phyloP scores from a whole-genome alignment of 2,797 vertebrate genomes.

The Lateolabrax maculatus region DNA sequence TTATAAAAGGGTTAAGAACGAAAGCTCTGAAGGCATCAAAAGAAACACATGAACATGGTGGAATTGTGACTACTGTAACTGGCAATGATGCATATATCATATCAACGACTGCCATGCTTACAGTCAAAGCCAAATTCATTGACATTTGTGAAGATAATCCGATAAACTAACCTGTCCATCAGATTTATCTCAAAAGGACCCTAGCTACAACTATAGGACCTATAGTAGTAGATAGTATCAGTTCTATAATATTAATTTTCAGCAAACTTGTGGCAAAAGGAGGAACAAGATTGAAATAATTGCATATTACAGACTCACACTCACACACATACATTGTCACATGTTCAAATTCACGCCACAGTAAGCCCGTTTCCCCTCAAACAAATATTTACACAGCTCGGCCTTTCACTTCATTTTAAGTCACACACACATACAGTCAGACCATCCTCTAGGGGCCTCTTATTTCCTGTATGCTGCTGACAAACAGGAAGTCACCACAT shows the following conservation, averaged over 20 bases:
- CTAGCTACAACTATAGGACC: not conserved
- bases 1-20: not conserved
- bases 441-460: conserved; percentile 53
- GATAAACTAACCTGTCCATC: not conserved
- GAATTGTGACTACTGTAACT: not conserved
- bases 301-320: not conserved
- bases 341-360: not conserved
- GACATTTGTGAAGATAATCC: not conserved
- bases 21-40: not conserved
- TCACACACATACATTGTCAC: not conserved
- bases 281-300: not conserved
- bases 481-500: conserved; percentile 84
- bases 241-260: not conserved
- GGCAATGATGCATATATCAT: not conserved
- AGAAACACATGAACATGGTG: not conserved
- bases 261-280: no score
- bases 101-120: not conserved
- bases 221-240: not conserved
- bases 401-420: conserved; percentile 35
- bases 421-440: conserved; percentile 19
- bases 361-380: conserved; percentile 11
- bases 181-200: not conserved
- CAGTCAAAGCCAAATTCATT: not conserved
- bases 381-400: conserved; percentile 10
- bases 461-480: conserved; percentile 75